These are phyloP conservation scores for Luidia sarsii DNA, from an alignment of 53 echinoderm and acorn worm species.

Conservation along the genomic window DNA sequence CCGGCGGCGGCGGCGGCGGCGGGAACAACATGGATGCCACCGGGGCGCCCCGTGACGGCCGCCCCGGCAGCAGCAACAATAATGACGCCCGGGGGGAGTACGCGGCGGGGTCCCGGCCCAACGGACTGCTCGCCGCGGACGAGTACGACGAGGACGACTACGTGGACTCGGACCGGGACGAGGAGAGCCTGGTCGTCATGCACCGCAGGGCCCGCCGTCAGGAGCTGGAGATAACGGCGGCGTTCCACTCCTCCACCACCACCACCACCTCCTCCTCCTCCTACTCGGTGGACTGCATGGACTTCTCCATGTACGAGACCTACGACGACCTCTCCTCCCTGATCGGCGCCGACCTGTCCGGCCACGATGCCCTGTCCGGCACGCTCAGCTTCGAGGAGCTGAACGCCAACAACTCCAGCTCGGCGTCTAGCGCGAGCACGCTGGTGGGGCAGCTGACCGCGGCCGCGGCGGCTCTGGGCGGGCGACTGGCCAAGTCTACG, in stretches of 20 bases:
- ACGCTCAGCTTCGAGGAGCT: slow-evolving; percentile 9
- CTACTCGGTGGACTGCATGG: slow-evolving; percentile 57
- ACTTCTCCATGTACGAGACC: slow-evolving; percentile 80
- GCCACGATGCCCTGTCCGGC: background rate
- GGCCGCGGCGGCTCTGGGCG: background rate
- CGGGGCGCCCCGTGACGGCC: slow-evolving; percentile 4
- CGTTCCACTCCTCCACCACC: slow-evolving; percentile 67
- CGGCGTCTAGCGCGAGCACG: slow-evolving; percentile 12
- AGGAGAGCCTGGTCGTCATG: slow-evolving; percentile 28
- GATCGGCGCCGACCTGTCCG: slow-evolving; percentile 8
- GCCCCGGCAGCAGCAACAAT: too few relatives aligned
- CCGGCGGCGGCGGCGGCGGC: too few relatives aligned
- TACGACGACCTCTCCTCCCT: slow-evolving; percentile 79
- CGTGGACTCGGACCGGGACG: slow-evolving; percentile 45
- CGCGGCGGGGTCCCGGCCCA: too few relatives aligned
- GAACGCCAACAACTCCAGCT: slow-evolving; percentile 47
- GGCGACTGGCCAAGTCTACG: slow-evolving; percentile 33
- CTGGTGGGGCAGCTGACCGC: background rate
- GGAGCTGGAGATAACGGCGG: slow-evolving; percentile 62
- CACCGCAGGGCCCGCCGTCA: slow-evolving; percentile 40
- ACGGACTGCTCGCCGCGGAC: slow-evolving; percentile 6
- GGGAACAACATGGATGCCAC: slow-evolving; percentile 18
- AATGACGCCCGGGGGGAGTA: too few relatives aligned
- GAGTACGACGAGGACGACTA: slow-evolving; percentile 43
- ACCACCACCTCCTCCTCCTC: slow-evolving; percentile 28